Evolutionary conservation across 2,797 vertebrate species (phyloP).

Genomic region (Labeo calbasu): DNA sequence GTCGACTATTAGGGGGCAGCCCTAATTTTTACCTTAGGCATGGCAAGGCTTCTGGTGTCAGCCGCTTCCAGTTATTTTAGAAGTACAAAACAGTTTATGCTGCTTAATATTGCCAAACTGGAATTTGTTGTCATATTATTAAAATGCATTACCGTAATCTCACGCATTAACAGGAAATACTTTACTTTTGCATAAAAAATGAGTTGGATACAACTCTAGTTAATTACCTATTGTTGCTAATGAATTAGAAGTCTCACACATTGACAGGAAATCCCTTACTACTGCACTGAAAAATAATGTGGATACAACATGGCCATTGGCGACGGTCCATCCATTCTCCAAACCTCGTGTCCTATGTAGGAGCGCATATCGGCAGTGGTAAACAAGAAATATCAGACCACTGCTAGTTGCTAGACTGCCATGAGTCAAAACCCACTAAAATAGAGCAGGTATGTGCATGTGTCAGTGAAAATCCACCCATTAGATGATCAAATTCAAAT

Average conservation of each 20-base stretch:
- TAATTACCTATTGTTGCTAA: neutral
- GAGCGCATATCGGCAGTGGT: neutral
- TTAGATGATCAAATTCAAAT: constrained; percentile 49
- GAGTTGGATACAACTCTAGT: neutral
- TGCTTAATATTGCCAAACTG: neutral
- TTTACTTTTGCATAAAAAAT: neutral
- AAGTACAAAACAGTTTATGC: neutral
- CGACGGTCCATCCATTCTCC: neutral
- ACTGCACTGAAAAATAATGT: neutral
- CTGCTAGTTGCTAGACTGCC: neutral
- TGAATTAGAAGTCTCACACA: too few species aligned
- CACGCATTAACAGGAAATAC: neutral
- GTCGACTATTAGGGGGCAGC: too few species aligned
- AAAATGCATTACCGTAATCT: neutral
- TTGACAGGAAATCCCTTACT: neutral
- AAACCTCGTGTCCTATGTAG: neutral
- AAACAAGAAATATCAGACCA: neutral
- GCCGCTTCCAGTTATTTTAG: neutral
- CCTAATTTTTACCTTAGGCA: neutral
- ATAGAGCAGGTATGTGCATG: constrained; percentile 37
- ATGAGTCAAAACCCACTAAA: neutral
- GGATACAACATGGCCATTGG: neutral
- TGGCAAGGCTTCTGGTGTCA: neutral
- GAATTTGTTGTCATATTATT: neutral
- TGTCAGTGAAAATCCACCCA: constrained; percentile 48